phyloP scores from a whole-genome alignment of 2,113 vertebrate species.

The Galbula dea region DNA sequence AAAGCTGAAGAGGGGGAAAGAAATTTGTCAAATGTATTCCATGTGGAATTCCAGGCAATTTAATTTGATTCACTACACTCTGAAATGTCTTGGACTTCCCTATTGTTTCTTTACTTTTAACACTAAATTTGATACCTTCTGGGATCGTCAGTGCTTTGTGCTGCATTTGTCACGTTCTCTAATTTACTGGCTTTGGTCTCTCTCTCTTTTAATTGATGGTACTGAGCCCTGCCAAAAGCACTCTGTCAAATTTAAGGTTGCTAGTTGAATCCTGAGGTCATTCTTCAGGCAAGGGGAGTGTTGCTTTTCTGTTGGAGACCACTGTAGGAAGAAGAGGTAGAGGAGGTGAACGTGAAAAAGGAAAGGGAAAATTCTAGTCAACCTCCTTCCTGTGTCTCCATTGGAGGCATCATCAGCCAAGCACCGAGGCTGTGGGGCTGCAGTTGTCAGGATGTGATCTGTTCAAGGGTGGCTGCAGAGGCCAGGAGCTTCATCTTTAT shows the following conservation, averaged over 20 bases:
- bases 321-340: background rate
- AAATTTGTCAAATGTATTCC: conserved; percentile 69
- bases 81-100: conserved; percentile 63
- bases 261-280: background rate
- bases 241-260: background rate
- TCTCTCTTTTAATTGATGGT: conserved; percentile 10
- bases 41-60: conserved; percentile 62
- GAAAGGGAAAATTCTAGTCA: background rate
- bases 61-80: conserved; percentile 64
- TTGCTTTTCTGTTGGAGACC: background rate
- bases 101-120: conserved; percentile 58
- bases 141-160: conserved; percentile 49
- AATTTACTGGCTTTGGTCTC: conserved; percentile 37
- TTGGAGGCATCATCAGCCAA: background rate
- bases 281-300: background rate
- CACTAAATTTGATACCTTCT: conserved; percentile 57
- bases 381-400: background rate
- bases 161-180: conserved; percentile 48
- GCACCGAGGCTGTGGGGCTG: accelerated
- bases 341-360: background rate
- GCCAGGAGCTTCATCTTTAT: background rate
- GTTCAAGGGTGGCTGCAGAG: background rate
- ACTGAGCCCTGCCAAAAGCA: background rate
- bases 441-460: background rate
- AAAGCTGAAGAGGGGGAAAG: conserved; percentile 68